A percentile compares a stretch with the other conserved stretches of the same genome.
Conservation (phyloP, 2,888 invertebrate species). For the Oligia fasciuncula region DNA sequence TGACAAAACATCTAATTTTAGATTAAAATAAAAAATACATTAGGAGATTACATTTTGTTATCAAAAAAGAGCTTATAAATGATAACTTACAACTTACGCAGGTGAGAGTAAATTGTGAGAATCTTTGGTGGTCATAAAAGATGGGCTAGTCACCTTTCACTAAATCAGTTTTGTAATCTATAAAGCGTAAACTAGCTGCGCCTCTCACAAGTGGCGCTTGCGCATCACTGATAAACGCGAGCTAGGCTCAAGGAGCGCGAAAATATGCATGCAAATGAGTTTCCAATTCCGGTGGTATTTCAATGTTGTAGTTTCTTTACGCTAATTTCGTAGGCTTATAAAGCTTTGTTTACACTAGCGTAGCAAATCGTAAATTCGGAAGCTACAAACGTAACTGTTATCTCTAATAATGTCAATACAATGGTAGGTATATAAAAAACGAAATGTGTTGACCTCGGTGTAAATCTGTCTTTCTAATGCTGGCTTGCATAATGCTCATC, state of each 20-base stretch:
- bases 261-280: conserved; percentile 50
- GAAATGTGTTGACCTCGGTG: conserved; percentile 58
- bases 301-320: conserved; percentile 26
- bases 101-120: conserved; percentile 25
- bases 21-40: conserved; percentile 5
- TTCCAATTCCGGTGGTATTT: conserved; percentile 45
- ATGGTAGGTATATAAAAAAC: conserved; percentile 35
- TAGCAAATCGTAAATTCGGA: neutral
- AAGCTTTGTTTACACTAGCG: conserved; percentile 17
- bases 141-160: conserved; percentile 56
- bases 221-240: conserved; percentile 37
- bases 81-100: conserved; percentile 19
- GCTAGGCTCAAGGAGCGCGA: conserved; percentile 21
- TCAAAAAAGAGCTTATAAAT: conserved; percentile 4
- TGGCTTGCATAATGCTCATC: conserved; percentile 60
- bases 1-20: neutral
- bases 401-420: conserved; percentile 21
- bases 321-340: conserved; percentile 9
- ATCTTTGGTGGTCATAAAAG: conserved; percentile 48
- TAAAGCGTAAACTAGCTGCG: conserved; percentile 31
- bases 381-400: conserved; percentile 18
- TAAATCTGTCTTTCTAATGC: conserved; percentile 66
- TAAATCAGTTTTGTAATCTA: conserved; percentile 58
- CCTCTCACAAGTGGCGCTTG: conserved; percentile 39
- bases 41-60: conserved; percentile 2